Conservation (phyloP, 2,113 vertebrate genomes). For the Neogobius melanostomus region DNA sequence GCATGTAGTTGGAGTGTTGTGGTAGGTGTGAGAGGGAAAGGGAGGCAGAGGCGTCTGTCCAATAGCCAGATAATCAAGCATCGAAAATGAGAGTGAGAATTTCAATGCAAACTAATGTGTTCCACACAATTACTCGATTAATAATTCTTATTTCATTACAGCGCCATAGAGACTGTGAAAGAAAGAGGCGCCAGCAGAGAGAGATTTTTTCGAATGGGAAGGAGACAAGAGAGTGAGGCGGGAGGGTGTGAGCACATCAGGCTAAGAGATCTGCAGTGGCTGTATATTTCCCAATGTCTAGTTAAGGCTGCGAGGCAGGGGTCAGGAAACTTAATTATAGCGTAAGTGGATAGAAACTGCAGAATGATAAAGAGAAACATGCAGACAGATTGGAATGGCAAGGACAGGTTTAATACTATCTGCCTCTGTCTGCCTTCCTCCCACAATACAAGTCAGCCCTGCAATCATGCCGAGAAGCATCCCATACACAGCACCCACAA, state of each 20-base stretch:
- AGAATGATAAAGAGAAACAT: conserved; percentile 98
- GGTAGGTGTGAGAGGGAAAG: conserved; percentile 52
- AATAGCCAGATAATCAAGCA: conserved; percentile 87
- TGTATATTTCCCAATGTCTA: conserved; percentile 95
- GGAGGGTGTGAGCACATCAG: conserved; percentile 79
- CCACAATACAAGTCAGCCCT: conserved; percentile 87
- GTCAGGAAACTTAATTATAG: conserved; percentile 99
- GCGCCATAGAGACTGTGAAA: conserved; percentile 70
- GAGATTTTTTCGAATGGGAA: conserved; percentile 57
- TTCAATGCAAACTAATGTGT: conserved; percentile 92
- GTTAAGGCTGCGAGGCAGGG: conserved; percentile 93
- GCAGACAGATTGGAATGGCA: conserved; percentile 95
- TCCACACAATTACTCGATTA: conserved; percentile 97
- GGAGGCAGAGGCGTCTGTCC: conserved; percentile 75
- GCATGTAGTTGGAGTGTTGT: conserved; percentile 55
- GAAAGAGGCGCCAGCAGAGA: conserved; percentile 34
- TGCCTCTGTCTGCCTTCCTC: conserved; percentile 88
- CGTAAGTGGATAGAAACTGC: conserved; percentile 98
- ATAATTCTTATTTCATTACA: conserved; percentile 97
- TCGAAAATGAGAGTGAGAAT: conserved; percentile 89
- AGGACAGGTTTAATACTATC: conserved; percentile 98
- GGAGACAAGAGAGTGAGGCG: conserved; percentile 41
- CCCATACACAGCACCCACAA: conserved; percentile 81
- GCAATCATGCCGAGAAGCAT: conserved; percentile 86
- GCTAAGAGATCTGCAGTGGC: conserved; percentile 91